phyloP scores from a whole-genome alignment of 2,797 vertebrate genomes.

The Balearica regulorum region DNA sequence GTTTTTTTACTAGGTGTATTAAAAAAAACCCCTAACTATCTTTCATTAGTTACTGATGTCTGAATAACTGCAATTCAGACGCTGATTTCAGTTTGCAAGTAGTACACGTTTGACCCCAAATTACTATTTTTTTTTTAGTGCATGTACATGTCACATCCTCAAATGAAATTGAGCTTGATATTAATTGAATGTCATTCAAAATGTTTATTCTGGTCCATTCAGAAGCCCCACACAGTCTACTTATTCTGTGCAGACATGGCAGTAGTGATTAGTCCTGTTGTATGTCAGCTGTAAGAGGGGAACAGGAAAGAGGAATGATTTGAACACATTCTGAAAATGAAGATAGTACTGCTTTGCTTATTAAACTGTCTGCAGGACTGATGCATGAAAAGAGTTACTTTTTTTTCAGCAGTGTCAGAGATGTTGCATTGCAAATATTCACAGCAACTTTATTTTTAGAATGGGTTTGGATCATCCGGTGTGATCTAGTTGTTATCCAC shows the following conservation, averaged over 20 bases:
- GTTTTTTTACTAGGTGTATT: background rate
- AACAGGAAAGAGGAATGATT: background rate
- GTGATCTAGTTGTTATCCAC: background rate
- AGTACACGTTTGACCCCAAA: background rate
- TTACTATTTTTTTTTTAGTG: background rate
- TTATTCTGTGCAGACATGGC: background rate
- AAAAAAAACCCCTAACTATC: background rate
- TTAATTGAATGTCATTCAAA: background rate
- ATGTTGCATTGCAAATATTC: background rate
- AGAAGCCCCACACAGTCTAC: background rate
- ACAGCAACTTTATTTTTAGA: background rate
- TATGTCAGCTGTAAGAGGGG: background rate
- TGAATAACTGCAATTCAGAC: background rate
- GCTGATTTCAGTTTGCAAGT: background rate
- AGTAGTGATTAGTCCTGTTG: background rate
- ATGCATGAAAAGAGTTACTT: background rate
- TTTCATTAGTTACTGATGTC: background rate
- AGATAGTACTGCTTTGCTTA: background rate
- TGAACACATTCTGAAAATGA: background rate
- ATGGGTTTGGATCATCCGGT: background rate
- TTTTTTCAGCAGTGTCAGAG: background rate
- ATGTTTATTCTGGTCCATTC: background rate
- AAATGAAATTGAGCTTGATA: background rate
- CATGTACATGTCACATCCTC: background rate
- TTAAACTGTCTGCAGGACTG: background rate